These are phyloP conservation scores for Catharus bicknelli DNA, from an alignment of 2,113 vertebrate genomes.

Conservation along the genomic window DNA sequence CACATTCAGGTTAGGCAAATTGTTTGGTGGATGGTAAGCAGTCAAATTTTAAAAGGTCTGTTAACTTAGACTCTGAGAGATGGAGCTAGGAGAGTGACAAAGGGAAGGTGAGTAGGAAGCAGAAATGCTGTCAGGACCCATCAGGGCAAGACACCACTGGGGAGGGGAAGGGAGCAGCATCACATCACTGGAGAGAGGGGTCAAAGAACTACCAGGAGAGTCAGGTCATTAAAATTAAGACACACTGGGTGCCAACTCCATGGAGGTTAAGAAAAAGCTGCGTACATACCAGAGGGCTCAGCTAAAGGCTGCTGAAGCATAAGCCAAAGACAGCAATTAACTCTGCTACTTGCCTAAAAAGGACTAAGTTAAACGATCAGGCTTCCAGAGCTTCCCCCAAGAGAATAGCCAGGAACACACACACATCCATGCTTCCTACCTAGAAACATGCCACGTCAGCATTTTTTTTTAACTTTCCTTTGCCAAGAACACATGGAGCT, in stretches of 20 bases:
- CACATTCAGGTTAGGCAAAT: background rate
- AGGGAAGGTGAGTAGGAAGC: background rate
- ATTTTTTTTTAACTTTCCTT: slow-evolving; percentile 10
- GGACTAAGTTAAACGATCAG: background rate
- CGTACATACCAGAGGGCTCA: background rate
- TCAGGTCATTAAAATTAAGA: background rate
- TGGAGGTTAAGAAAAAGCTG: background rate
- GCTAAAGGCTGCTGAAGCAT: background rate
- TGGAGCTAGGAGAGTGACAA: background rate
- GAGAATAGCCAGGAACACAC: background rate
- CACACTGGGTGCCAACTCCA: background rate
- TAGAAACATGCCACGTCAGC: background rate
- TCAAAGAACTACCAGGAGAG: background rate
- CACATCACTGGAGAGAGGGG: background rate
- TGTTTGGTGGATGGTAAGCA: background rate
- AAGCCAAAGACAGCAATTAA: slow-evolving; percentile 14
- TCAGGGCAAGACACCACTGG: background rate
- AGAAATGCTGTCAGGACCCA: background rate
- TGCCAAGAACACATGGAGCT: background rate
- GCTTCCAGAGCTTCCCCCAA: background rate
- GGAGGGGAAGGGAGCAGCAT: background rate
- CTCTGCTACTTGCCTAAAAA: background rate
- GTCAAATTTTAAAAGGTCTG: background rate
- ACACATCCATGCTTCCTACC: background rate
- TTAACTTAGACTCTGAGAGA: background rate